Evolutionary conservation across 2,888 invertebrate genomes (phyloP), one percentile per base, ranked within the genome.

Genomic region (Portevinia maculata): DNA sequence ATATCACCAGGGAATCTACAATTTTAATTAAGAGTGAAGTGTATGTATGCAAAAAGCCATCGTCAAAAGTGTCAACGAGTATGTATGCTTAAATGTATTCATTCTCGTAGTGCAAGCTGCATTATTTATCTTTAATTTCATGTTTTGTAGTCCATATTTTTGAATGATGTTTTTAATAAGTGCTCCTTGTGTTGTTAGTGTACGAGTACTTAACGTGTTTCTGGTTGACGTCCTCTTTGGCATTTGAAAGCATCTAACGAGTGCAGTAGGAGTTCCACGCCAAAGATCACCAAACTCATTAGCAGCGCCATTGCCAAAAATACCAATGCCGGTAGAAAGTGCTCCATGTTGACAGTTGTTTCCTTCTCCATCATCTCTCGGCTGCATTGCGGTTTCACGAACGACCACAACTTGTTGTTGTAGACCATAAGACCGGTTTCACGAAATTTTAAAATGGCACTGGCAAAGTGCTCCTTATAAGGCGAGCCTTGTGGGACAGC

Each of bases 301-400:
- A 88, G 1, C 85, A 88, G 87, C 48, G 88, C 87, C 1, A 87
- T 60, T 3, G 81, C 70, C 30, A 89, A 76, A 15, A 88, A 85
- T 6, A 86, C 85, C 6, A 89, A 78, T 0, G 88, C 90, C 8
- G 89, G 89, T 11, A 87, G 85, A 85, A 90, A 90, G 79, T 89
- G 88, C 30, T 87, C 86, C 13, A 90, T 84, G 75, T 90, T 89
- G 21, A 89, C 89, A 48, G 87, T 86, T n/a, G 87, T 88, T 30
- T 88, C 86, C 28, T 81, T 84, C 28, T 86, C 84, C 55, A 85
- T 85, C 9, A 86, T 84, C 28, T 53, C 69, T 4, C 87, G 65
- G 1, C 84, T 84, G 64, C 89, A 89, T 76, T 90, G 90, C 1
- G 86, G 87, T 75, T 86, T 86, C 21, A 84, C 62, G 6, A 88